These are phyloP conservation scores for Rhabdornis inornatus DNA, from an alignment of 2,113 vertebrate genomes.

Conservation along the genomic window DNA sequence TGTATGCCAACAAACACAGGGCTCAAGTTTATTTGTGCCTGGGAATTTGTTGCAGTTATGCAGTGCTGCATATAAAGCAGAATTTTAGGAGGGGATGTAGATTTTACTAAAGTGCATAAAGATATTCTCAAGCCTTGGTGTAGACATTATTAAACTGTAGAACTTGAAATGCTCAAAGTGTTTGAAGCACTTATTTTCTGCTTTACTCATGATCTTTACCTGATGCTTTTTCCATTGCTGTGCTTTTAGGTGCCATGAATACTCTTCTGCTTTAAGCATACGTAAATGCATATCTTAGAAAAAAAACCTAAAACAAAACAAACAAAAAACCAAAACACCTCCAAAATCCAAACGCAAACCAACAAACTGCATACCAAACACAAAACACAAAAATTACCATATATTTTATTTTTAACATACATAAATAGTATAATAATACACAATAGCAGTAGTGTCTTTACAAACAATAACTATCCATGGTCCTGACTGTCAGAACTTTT, in stretches of 20 bases:
- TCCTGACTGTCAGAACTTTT: background rate
- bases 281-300: background rate
- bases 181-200: background rate
- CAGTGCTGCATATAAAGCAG: background rate
- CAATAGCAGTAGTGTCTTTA: background rate
- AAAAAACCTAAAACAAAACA: background rate
- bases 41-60: background rate
- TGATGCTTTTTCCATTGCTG: background rate
- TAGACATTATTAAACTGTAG: background rate
- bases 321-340: background rate
- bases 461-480: background rate
- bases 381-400: background rate
- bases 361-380: background rate
- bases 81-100: background rate
- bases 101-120: background rate
- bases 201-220: background rate
- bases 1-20: background rate
- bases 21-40: background rate
- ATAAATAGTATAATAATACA: background rate
- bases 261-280: background rate
- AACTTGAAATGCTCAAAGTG: background rate
- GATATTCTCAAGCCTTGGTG: background rate
- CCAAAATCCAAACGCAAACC: background rate
- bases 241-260: background rate
- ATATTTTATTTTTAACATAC: background rate